phyloP scores from a whole-genome alignment of 2,797 vertebrate species.

The Myiothlypis chrysogaster region DNA sequence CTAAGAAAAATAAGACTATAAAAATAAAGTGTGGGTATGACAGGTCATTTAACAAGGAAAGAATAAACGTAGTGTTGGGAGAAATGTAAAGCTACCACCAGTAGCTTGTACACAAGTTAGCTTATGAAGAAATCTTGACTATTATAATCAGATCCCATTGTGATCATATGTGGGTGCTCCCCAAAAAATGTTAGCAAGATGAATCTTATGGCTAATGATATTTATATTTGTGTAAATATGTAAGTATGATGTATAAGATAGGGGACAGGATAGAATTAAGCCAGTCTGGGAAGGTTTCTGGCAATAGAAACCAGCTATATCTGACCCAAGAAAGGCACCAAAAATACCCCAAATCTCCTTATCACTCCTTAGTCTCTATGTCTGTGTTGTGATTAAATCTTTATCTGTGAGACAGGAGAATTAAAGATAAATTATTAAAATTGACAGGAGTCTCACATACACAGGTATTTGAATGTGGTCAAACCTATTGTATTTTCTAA shows the following conservation, averaged over 20 bases:
- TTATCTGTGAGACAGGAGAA: not conserved
- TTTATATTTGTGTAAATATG: not conserved
- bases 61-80: not conserved
- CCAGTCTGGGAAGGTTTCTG: not conserved
- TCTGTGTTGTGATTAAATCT: not conserved
- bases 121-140: not conserved
- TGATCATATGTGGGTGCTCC: not conserved
- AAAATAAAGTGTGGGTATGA: not conserved
- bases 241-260: not conserved
- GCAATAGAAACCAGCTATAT: not conserved
- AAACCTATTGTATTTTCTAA: not conserved
- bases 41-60: not conserved
- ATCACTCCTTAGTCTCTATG: not conserved
- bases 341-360: not conserved
- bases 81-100: accelerated
- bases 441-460: not conserved
- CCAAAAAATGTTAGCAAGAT: not conserved
- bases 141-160: not conserved
- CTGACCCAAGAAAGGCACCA: not conserved
- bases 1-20: not conserved
- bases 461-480: not conserved
- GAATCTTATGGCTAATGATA: not conserved
- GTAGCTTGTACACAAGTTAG: not conserved
- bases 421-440: not conserved
- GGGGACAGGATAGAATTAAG: not conserved